Evolutionary conservation across 2,888 invertebrate species (phyloP), one percentile per base, ranked within the genome.

Genomic region (Campaea margaritaria): DNA sequence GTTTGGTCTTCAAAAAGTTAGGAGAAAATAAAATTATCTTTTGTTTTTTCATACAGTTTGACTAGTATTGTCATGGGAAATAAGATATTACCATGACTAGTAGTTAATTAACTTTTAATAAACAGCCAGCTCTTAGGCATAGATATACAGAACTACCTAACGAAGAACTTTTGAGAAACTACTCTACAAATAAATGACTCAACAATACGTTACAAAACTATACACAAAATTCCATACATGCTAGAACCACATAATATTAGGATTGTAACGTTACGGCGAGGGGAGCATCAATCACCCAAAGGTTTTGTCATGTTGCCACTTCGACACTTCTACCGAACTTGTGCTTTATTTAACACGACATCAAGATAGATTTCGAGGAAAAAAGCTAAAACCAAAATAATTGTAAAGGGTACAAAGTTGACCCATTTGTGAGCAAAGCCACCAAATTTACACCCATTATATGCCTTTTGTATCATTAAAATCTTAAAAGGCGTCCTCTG

Each of bases 401-500:
- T 1, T 10, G 39, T 12, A 21, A 50, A 31, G 14, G 28, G 14
- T 38, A 43, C 48, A 58, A 60, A 51, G 61, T 60, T 59, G 68
- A 21, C 21, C 21, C 21, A 21, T 21, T 21, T 21, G 21, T 21
- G 21, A 21, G 21, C 5, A 21, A 21, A 21, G 27, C 50, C 10
- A 31, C 16, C 13, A 67, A 76, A 78, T 78, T 72, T 74, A 74
- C 81, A 31, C 78, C 77, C 72, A 83, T 81, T 81, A 48, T 81
- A 80, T 80, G 78, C 77, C 80, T 83, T 83, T 83, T 83, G 80
- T 85, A 81, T 75, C 78, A 78, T 81, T 78, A 86, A 88, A 82
- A 83, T 86, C 85, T 84, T 80, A 81, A 85, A 85, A 82, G 81
- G 83, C 83, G 83, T 83, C 75, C 78, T 81, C 80, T 80, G 81